These are phyloP conservation scores for Macrotrachela quadricornifera DNA, from an alignment of 1,140 invertebrate species.

Conservation along the genomic window DNA sequence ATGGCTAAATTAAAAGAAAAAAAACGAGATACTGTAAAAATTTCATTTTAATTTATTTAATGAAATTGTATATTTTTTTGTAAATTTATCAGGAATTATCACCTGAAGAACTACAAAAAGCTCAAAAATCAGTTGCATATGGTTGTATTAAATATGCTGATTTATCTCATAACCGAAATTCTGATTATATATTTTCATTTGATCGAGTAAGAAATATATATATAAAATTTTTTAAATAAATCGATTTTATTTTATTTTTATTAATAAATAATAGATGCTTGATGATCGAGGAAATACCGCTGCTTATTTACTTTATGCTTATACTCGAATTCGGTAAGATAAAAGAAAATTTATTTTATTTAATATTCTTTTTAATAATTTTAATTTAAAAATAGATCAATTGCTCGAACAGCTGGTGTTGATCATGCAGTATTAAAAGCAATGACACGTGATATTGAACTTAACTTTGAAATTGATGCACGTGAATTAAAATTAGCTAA, in stretches of 20 bases:
- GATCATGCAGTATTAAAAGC: slow-evolving; percentile 9
- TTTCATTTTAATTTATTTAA: slow-evolving; percentile 9
- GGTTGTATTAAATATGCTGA: slow-evolving; percentile 98
- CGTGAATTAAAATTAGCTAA: slow-evolving; percentile 78
- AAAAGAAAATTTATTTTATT: too few species aligned
- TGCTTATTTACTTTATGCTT: slow-evolving; percentile 83
- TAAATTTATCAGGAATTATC: slow-evolving; percentile 41
- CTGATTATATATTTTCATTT: slow-evolving; percentile 96
- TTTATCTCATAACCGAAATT: slow-evolving; percentile 67
- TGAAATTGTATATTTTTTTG: slow-evolving; percentile 6
- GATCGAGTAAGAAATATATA: slow-evolving; percentile 43
- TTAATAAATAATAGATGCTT: too few species aligned
- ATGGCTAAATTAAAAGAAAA: slow-evolving; percentile 71
- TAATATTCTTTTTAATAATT: too few species aligned
- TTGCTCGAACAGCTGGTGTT: slow-evolving; percentile 54
- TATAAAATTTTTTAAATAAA: slow-evolving; percentile 4
- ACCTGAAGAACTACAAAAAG: slow-evolving; percentile 53
- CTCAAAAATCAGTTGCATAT: slow-evolving; percentile 75
- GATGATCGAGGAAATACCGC: slow-evolving; percentile 97
- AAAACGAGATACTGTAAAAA: slow-evolving; percentile 50
- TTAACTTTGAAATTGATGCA: slow-evolving; percentile 61
- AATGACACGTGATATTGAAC: slow-evolving; percentile 31
- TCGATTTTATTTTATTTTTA: slow-evolving; percentile 29
- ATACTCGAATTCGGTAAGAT: slow-evolving; percentile 55
- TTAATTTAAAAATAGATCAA: slow-evolving; percentile 25